These are phyloP conservation scores for Dendrocincla fuliginosa DNA, from an alignment of 2,797 vertebrate species.

Conservation along the genomic window DNA sequence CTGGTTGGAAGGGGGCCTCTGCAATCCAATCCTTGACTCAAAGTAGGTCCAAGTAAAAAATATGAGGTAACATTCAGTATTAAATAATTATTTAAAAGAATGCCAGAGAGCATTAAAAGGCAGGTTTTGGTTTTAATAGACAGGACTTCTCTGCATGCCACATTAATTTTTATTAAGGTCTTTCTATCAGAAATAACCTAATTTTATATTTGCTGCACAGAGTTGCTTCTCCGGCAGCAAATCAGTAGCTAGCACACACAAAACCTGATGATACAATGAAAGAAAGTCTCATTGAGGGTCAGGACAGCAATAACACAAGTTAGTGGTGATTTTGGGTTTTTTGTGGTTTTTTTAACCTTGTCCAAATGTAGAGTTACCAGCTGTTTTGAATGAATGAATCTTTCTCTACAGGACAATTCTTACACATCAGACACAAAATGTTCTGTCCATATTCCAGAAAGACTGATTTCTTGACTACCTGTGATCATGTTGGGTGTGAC, in stretches of 20 bases:
- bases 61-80: neutral
- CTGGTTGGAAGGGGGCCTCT: neutral
- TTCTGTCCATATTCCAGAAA: neutral
- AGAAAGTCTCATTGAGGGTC: neutral
- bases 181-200: neutral
- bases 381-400: neutral
- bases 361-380: neutral
- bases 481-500: neutral
- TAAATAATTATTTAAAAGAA: neutral
- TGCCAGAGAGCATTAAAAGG: neutral
- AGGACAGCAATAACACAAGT: neutral
- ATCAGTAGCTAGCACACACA: neutral
- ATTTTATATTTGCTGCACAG: neutral
- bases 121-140: neutral
- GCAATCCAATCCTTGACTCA: neutral
- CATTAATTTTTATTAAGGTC: neutral
- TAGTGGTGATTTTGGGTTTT: neutral
- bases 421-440: neutral
- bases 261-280: neutral
- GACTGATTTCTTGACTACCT: neutral
- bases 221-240: neutral
- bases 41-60: neutral
- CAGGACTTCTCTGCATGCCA: neutral
- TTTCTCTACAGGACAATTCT: neutral
- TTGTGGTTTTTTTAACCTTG: neutral